A percentile compares a stretch with the other conserved stretches of the same genome.
phyloP scores from a whole-genome alignment of 1,140 invertebrate genomes.

The Hydropsyche tenuis region DNA sequence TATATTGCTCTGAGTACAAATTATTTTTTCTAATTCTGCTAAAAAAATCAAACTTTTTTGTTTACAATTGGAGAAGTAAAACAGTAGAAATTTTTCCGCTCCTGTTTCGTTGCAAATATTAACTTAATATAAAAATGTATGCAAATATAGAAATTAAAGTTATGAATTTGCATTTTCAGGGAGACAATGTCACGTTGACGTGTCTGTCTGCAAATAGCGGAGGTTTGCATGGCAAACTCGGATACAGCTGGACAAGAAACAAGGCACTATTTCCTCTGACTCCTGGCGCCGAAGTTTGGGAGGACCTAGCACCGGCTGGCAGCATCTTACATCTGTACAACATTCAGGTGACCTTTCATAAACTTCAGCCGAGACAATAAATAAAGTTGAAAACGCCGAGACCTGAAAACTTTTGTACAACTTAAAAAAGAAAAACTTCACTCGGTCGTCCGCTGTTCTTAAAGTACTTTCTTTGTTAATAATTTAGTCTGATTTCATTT shows the following conservation, averaged over 20 bases:
- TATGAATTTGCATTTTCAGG: constrained; percentile 57
- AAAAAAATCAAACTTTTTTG: too few relatives aligned
- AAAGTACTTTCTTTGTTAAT: too few relatives aligned
- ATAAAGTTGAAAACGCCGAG: not conserved
- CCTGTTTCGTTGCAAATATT: not conserved
- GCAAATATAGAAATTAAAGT: not conserved
- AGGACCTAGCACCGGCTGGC: constrained; percentile 78
- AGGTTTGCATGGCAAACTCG: constrained; percentile 68
- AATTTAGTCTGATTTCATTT: too few relatives aligned
- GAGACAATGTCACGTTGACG: constrained; percentile 70
- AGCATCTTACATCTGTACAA: constrained; percentile 80
- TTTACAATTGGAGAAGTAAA: too few relatives aligned
- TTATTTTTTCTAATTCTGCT: too few relatives aligned
- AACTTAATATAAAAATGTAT: not conserved
- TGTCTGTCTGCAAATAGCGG: constrained; percentile 68
- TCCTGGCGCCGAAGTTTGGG: constrained; percentile 76
- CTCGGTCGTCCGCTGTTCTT: too few relatives aligned
- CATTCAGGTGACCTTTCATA: constrained; percentile 64
- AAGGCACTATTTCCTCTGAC: constrained; percentile 72
- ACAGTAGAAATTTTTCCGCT: too few relatives aligned
- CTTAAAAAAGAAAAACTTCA: not conserved
- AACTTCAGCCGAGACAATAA: constrained; percentile 11
- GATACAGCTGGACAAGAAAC: constrained; percentile 82
- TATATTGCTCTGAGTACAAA: too few relatives aligned
- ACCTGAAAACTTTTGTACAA: constrained; percentile 11